phyloP scores from a whole-genome alignment of 2,888 invertebrate species.

The Erebia epiphron region DNA sequence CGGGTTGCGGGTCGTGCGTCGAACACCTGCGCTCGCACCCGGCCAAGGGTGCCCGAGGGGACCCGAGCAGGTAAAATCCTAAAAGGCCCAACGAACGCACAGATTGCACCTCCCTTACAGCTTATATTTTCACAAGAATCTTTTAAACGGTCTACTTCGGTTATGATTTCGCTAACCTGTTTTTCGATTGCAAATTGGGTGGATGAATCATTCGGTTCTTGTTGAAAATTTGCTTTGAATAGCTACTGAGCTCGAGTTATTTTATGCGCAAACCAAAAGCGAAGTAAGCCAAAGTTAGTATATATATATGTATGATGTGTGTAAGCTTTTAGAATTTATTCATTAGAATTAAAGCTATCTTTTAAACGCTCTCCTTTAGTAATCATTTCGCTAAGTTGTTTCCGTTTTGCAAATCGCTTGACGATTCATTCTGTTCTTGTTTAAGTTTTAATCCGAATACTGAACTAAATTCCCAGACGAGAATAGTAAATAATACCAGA shows the following conservation, averaged over 20 bases:
- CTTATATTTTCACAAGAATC: conserved; percentile 27
- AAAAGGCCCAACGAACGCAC: conserved; percentile 54
- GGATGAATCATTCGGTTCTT: conserved; percentile 12
- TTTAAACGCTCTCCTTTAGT: not conserved
- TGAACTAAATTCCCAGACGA: not conserved
- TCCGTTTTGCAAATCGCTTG: not conserved
- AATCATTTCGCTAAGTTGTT: not conserved
- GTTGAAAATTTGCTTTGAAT: not conserved
- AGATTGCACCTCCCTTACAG: conserved; percentile 32
- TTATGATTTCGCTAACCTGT: conserved; percentile 30
- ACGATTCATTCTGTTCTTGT: not conserved
- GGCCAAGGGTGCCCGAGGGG: conserved; percentile 71
- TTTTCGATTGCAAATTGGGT: conserved; percentile 18
- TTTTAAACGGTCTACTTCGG: conserved; percentile 32
- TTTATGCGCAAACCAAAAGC: not conserved
- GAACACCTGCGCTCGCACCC: conserved; percentile 77
- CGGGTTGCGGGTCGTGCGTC: conserved; percentile 50
- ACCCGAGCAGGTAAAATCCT: conserved; percentile 71
- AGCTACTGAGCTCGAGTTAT: not conserved
- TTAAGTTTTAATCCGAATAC: not conserved
- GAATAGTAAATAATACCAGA: not conserved
- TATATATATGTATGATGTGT: not conserved
- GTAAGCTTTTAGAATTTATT: not conserved
- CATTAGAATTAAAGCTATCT: not conserved
- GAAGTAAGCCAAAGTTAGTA: no score